These are phyloP conservation scores for Pimephales promelas DNA, from an alignment of 2,113 vertebrate species.

Conservation along the genomic window DNA sequence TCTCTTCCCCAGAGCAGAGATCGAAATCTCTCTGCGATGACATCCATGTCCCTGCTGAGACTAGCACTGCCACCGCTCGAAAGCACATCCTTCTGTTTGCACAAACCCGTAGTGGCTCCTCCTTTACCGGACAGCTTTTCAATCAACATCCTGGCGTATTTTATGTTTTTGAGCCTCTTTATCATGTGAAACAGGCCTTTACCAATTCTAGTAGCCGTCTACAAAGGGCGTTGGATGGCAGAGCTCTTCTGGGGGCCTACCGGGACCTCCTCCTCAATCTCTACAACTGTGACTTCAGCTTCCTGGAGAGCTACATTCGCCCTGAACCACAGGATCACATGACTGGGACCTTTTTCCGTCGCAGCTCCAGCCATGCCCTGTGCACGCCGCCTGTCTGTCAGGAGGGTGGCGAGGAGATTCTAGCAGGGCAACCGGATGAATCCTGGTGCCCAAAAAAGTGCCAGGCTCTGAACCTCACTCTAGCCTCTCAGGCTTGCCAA, in stretches of 20 bases:
- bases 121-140: slow-evolving; percentile 81
- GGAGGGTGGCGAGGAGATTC: slow-evolving; percentile 34
- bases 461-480: slow-evolving; percentile 74
- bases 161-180: slow-evolving; percentile 82
- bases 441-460: slow-evolving; percentile 76
- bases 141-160: slow-evolving; percentile 81
- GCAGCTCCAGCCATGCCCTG: slow-evolving; percentile 78
- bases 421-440: slow-evolving; percentile 62
- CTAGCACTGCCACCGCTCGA: slow-evolving; percentile 39
- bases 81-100: slow-evolving; percentile 81
- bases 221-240: slow-evolving; percentile 66
- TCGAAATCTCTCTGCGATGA: slow-evolving; percentile 74
- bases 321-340: slow-evolving; percentile 76
- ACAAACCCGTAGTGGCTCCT: slow-evolving; percentile 81
- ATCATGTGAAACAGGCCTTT: slow-evolving; percentile 78
- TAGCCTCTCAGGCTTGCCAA: slow-evolving; percentile 73
- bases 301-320: slow-evolving; percentile 79
- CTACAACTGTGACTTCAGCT: slow-evolving; percentile 78
- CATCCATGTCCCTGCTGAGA: slow-evolving; percentile 51
- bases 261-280: slow-evolving; percentile 80
- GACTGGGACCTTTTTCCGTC: slow-evolving; percentile 74
- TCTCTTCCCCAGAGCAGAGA: slow-evolving; percentile 65
- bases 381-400: slow-evolving; percentile 77
- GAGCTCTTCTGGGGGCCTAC: slow-evolving; percentile 76
- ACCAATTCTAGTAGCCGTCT: slow-evolving; percentile 73